Conservation (phyloP, 2,113 vertebrate species). For the Astur gentilis region DNA sequence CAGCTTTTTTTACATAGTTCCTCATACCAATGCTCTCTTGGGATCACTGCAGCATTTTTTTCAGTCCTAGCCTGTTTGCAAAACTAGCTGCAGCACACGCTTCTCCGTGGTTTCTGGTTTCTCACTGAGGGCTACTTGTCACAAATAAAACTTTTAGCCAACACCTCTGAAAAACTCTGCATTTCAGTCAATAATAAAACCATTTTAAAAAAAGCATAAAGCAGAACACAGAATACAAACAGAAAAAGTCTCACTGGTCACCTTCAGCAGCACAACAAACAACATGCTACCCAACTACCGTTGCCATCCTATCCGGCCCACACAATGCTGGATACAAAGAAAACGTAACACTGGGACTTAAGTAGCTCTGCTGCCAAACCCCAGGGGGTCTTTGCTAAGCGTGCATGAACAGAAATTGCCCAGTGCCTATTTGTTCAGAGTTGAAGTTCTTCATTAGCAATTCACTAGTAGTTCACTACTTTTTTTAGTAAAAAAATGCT, state of each 20-base stretch:
- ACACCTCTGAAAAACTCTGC: background rate
- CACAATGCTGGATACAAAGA: background rate
- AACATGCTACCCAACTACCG: background rate
- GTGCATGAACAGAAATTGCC: background rate
- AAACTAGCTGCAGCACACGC: background rate
- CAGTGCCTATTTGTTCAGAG: background rate
- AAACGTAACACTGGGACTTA: rapidly evolving
- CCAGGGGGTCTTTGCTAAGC: background rate
- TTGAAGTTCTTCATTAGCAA: background rate
- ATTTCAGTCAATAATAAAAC: background rate
- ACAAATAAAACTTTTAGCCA: background rate
- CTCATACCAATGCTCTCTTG: background rate
- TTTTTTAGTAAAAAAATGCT: background rate
- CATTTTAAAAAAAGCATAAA: background rate
- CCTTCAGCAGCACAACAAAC: background rate
- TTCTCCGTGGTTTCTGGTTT: background rate
- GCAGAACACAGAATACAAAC: background rate
- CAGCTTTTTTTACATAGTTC: background rate
- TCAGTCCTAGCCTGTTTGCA: background rate
- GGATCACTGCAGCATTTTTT: background rate
- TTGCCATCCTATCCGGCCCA: background rate
- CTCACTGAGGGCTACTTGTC: background rate
- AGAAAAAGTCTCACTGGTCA: background rate
- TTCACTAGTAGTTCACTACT: background rate
- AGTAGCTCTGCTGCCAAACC: background rate